These are phyloP conservation scores for Sarcophaga subvicina DNA, from an alignment of 2,888 invertebrate genomes.

Conservation along the genomic window DNA sequence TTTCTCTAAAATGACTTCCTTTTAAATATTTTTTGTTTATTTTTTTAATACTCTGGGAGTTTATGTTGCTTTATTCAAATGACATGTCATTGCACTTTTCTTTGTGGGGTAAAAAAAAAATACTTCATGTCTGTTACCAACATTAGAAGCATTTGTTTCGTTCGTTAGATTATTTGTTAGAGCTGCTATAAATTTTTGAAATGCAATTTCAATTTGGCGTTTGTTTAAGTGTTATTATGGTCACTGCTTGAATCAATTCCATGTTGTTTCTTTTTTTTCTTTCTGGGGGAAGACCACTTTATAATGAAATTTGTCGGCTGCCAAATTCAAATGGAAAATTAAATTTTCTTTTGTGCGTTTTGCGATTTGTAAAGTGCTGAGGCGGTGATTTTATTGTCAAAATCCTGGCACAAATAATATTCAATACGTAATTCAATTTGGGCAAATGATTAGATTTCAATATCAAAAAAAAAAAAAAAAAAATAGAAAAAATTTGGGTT, in stretches of 20 bases:
- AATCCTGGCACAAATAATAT: too few relatives aligned
- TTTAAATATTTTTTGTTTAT: not conserved
- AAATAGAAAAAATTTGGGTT: not conserved
- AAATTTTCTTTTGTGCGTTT: conserved; percentile 38
- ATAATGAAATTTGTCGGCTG: conserved; percentile 43
- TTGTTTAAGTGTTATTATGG: conserved; percentile 46
- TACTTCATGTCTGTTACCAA: conserved; percentile 42
- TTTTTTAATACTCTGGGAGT: not conserved
- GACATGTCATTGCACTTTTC: conserved; percentile 40
- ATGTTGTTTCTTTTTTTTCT: not conserved
- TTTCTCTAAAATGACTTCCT: not conserved
- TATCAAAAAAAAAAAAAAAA: not conserved
- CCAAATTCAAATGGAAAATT: conserved; percentile 55
- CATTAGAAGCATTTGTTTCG: conserved; percentile 31
- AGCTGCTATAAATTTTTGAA: conserved; percentile 49
- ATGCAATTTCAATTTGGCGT: conserved; percentile 48
- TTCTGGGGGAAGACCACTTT: not conserved
- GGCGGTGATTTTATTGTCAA: too few relatives aligned
- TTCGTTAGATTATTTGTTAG: conserved; percentile 13
- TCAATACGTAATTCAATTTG: too few relatives aligned
- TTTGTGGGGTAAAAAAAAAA: not conserved
- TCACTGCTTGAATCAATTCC: conserved; percentile 32
- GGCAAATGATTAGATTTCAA: too few relatives aligned
- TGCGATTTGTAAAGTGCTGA: too few relatives aligned
- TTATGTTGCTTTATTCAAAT: not conserved